Base-by-base conservation (phyloP, 2,113 vertebrate genomes). In the Diphyllodes magnificus region DNA sequence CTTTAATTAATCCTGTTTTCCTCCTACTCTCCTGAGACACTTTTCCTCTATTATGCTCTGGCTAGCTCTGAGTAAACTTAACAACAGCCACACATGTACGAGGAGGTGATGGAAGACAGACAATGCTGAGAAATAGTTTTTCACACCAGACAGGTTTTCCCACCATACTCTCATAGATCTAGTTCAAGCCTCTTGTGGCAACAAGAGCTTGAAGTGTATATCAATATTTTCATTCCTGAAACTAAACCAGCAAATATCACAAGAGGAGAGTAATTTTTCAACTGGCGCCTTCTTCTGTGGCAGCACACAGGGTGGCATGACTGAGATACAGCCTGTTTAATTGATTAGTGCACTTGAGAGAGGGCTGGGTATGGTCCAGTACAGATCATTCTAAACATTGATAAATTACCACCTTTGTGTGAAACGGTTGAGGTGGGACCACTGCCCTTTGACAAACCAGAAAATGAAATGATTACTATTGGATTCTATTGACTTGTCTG, bases 391-490 rank as follows among this genome's bases (percentile, higher is more conserved):
- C 97, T 97, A 96, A 97, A 92, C 97, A 92, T 96, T 99, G 99
- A 99, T 98, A 98, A 99, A 99, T 97, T 98, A 96, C 97, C 94
- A 98, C 97, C 97, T 98, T 98, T 98, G 98, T 98, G 98, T 97
- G 98, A 99, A 98, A 98, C 96, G 91, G 96, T 97, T 98, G 98
- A 99, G 98, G 98, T 98, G 98, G 98, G 98, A 97, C 98, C 95
- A 84, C 94, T 98, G 97, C 97, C 98, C 97, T 99, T 98, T 99
- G 98, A 99, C 98, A 99, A 99, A 99, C 97, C 98, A 98, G 98
- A 99, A 99, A 98, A 99, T 99, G 96, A 98, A 99, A 99, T 99
- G 98, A 99, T 99, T 98, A 97, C 98, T 98, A 98, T 98, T 98
- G 98, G 98, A 97, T 98, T 98, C 97, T 98, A 99, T 99, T 98